Base-by-base conservation (phyloP, 2,888 invertebrate species). In the Clitarchus hookeri region DNA sequence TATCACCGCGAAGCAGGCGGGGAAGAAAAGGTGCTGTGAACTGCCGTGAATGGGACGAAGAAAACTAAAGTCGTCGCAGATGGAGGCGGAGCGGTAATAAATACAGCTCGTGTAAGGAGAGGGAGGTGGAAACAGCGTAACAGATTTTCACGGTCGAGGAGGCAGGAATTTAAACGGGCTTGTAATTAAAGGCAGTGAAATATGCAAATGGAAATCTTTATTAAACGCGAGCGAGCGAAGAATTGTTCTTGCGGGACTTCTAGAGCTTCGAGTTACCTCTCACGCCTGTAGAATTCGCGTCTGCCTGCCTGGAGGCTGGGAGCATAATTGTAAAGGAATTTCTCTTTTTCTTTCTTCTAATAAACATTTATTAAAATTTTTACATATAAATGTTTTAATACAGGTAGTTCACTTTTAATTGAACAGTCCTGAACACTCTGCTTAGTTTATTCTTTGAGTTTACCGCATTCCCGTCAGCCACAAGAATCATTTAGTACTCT, bases 151-250 rank as follows among this genome's bases (percentile, higher is more conserved):
- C 65, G 12, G 65, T n/a, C n/a, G 65, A 65, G 65, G 16, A 65
- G 65, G 65, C 65, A 23, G 65, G 65, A 65, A 65, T 65, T n/a
- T n/a, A 65, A 0, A n/a, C 65, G 65, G 65, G 16, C 65, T 19
- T 65, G 23, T 65, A 65, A 65, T 65, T 65, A 65, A 65, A 65
- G 65, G 65, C 65, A 23, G 19, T 65, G 65, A 65, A 65, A 65
- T 65, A 65, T 65, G 65, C 65, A 65, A 65, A 65, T 65, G 65
- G 65, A 65, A 65, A n/a, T 65, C 23, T 65, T 65, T 65, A 65
- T 65, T 65, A 65, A 65, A 65, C 23, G 65, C n/a, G 65, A 65
- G 65, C 16, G 8, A 48, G 48, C 48, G 48, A 16, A 16, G 48
- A 48, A 48, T 48, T 48, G 48, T 48, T 48, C 48, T 48, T 48